Evolutionary conservation across 2,797 vertebrate species (phyloP).

Genomic region (Crax fasciolata): DNA sequence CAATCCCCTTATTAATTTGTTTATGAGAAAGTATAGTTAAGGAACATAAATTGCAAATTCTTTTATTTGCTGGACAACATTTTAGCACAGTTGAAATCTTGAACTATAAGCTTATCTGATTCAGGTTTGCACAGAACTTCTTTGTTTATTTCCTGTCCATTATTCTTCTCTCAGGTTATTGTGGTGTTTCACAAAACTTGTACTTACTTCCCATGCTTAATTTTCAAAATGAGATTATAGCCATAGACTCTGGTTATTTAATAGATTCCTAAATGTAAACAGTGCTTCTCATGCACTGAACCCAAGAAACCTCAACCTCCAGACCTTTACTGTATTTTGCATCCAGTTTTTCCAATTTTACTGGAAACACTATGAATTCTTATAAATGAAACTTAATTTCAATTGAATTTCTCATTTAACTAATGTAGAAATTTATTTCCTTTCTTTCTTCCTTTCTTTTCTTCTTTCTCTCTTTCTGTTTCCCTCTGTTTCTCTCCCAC

Average conservation of each 20-base stretch:
- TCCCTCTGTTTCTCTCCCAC: not conserved
- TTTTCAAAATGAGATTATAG: not conserved
- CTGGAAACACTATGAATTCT: not conserved
- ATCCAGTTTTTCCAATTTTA: not conserved
- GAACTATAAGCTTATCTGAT: not conserved
- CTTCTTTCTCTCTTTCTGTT: not conserved
- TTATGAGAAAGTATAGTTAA: not conserved
- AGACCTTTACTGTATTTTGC: not conserved
- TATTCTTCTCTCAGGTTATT: not conserved
- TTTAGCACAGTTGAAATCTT: not conserved
- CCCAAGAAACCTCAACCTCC: not conserved
- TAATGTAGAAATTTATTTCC: not conserved
- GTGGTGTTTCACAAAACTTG: not conserved
- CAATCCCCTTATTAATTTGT: not conserved
- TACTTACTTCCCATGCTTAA: not conserved
- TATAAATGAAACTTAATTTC: not conserved
- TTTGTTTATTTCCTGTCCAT: not conserved
- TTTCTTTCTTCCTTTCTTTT: not conserved
- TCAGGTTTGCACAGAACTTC: not conserved
- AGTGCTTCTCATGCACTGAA: not conserved
- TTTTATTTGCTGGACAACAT: not conserved
- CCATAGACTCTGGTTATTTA: not conserved
- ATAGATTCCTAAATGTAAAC: not conserved
- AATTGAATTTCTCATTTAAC: not conserved
- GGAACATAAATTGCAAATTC: not conserved